A percentile compares a stretch with the other conserved stretches of the same genome.
phyloP scores from a whole-genome alignment of 35 echinoderm and acorn worm species.

The Stichopus chloronotus region DNA sequence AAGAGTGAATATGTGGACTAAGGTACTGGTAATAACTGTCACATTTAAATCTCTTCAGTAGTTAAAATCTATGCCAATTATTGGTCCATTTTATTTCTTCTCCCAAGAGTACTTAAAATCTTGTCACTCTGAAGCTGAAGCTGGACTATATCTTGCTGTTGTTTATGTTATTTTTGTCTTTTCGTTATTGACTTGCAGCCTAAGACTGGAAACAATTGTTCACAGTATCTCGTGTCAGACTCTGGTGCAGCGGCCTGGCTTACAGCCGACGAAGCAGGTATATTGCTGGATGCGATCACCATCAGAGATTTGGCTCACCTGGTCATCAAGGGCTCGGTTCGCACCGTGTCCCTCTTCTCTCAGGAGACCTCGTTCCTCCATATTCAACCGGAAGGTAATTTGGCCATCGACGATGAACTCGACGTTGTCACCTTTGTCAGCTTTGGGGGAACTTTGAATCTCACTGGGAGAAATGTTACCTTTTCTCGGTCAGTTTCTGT shows the following conservation, averaged over 20 bases:
- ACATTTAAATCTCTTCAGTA: too few species aligned
- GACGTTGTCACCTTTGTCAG: constrained; percentile 45
- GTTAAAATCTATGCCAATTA: too few species aligned
- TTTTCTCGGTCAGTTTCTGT: constrained; percentile 54
- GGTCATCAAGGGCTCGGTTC: constrained; percentile 41
- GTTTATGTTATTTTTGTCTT: constrained; percentile 14
- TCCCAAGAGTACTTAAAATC: not conserved
- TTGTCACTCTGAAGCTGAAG: not conserved
- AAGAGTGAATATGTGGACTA: too few species aligned
- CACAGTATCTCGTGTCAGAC: constrained; percentile 31
- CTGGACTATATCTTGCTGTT: constrained; percentile 6
- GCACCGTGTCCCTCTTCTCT: not conserved
- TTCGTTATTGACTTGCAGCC: constrained; percentile 36
- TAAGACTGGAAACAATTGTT: constrained; percentile 35
- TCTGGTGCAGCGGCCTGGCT: constrained; percentile 77
- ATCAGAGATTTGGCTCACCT: constrained; percentile 57
- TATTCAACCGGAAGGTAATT: constrained; percentile 21
- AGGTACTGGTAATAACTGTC: too few species aligned
- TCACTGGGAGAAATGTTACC: constrained; percentile 18
- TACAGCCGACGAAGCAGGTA: not conserved
- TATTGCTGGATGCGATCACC: constrained; percentile 1
- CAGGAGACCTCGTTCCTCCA: constrained; percentile 28
- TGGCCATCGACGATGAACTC: constrained; percentile 24
- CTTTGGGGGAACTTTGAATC: constrained; percentile 15
- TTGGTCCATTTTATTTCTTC: too few species aligned